phyloP scores from a whole-genome alignment of 2,797 vertebrate species.

The Podarcis siculus region DNA sequence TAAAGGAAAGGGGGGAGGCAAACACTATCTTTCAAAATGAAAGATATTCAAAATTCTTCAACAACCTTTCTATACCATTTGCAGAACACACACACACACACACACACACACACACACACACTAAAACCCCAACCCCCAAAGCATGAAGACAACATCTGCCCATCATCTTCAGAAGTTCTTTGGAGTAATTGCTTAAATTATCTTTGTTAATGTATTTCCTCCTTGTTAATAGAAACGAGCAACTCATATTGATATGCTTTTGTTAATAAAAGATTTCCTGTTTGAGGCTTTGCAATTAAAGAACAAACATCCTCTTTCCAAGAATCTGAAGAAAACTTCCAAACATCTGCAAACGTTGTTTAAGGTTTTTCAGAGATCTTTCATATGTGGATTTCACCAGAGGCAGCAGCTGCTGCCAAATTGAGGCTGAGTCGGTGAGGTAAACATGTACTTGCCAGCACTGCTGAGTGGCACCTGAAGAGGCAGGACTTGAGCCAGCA shows the following conservation, averaged over 20 bases:
- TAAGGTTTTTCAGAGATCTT: slow-evolving; percentile 52
- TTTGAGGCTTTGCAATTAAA: slow-evolving; percentile 50
- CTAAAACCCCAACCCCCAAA: too few species aligned
- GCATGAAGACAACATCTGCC: neutral
- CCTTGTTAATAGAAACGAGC: rapidly evolving
- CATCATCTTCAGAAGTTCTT: neutral
- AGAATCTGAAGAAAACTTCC: slow-evolving; percentile 51
- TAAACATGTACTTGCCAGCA: neutral
- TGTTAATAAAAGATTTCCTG: slow-evolving; percentile 55
- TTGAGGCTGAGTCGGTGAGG: neutral
- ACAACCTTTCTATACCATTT: neutral
- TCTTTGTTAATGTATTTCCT: neutral
- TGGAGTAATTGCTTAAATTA: neutral
- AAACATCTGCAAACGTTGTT: slow-evolving; percentile 53
- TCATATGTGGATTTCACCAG: slow-evolving; percentile 47
- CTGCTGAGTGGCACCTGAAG: neutral
- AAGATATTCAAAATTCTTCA: neutral
- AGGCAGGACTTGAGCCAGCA: slow-evolving; percentile 1
- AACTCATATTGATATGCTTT: slow-evolving; percentile 27
- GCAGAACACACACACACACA: neutral
- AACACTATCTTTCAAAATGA: neutral
- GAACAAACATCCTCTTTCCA: slow-evolving; percentile 43
- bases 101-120: neutral
- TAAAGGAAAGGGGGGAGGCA: neutral
- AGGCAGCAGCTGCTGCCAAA: neutral